Evolutionary conservation across 2,113 vertebrate genomes (phyloP).

Genomic region (Scolopax mira): DNA sequence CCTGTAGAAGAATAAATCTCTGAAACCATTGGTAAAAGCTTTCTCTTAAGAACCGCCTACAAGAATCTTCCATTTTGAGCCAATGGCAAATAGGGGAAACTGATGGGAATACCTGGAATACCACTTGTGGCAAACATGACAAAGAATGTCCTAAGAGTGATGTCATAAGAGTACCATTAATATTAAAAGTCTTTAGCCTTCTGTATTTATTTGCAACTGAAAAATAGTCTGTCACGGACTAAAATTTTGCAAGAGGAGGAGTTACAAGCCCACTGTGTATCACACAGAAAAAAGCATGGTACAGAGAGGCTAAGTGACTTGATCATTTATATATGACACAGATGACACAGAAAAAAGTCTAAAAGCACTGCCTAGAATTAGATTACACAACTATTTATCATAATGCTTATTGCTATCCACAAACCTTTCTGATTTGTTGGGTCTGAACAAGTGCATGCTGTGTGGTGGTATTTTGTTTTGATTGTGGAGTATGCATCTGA

Average conservation of each 20-base stretch:
- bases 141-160: neutral
- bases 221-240: neutral
- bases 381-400: neutral
- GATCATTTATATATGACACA: neutral
- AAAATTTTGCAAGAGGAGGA: neutral
- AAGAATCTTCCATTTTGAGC: neutral
- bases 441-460: conserved; percentile 75
- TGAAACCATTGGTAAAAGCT: neutral
- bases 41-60: neutral
- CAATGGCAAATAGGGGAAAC: neutral
- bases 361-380: neutral
- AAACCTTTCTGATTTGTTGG: conserved; percentile 82
- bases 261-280: neutral
- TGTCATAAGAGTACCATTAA: neutral
- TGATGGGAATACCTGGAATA: neutral
- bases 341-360: neutral
- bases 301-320: neutral
- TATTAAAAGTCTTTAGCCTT: neutral
- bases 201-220: neutral
- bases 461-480: conserved; percentile 73
- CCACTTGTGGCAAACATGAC: neutral
- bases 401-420: conserved; percentile 33
- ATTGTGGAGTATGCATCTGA: conserved; percentile 75
- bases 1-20: neutral
- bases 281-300: neutral